Percentiles rank a stretch among this genome's conserved stretches.
Conservation (phyloP, 2,113 vertebrate species). For the Mustela lutreola region DNA sequence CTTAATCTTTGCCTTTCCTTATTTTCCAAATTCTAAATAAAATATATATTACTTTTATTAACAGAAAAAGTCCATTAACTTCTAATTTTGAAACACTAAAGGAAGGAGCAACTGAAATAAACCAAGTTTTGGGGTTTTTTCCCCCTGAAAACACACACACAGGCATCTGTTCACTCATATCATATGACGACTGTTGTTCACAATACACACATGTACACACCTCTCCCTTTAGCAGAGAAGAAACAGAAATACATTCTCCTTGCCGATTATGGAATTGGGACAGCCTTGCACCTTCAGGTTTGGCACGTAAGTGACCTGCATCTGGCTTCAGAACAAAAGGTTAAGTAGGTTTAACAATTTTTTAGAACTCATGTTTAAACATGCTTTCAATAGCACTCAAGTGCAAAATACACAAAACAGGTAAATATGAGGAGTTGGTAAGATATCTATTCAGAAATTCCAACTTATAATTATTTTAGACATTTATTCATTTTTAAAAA, state of each 20-base stretch:
- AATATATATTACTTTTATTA: neutral
- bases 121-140: neutral
- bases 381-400: slow-evolving; percentile 59
- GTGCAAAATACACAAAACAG: slow-evolving; percentile 59
- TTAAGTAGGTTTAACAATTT: slow-evolving; percentile 24
- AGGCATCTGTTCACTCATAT: neutral
- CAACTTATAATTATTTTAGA: slow-evolving; percentile 79
- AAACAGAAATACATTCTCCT: neutral
- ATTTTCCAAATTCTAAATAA: slow-evolving; percentile 35
- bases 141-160: neutral
- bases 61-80: neutral
- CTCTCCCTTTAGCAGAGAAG: neutral
- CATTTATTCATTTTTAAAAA: neutral
- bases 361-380: slow-evolving; percentile 59
- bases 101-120: neutral
- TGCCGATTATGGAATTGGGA: neutral
- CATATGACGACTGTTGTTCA: neutral
- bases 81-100: slow-evolving; percentile 24
- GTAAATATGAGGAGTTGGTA: slow-evolving; percentile 67
- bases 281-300: neutral
- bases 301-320: neutral
- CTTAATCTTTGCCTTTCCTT: neutral
- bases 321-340: slow-evolving; percentile 12
- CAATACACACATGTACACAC: neutral
- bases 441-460: slow-evolving; percentile 70